Conservation (phyloP, 2,888 invertebrate genomes). For the Carterocephalus palaemon region DNA sequence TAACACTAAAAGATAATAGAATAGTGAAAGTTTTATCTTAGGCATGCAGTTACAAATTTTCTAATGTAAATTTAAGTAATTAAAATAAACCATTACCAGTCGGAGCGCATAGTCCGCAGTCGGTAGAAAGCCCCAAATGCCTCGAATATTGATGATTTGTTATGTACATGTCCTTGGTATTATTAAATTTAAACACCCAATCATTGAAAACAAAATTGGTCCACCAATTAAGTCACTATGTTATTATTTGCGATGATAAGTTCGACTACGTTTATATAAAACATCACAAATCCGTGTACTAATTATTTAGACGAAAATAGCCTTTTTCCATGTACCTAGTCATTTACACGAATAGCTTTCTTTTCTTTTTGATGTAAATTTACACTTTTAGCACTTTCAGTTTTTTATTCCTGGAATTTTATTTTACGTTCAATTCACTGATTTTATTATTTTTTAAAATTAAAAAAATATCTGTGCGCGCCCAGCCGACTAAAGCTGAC, state of each 20-base stretch:
- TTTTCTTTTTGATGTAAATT: constrained; percentile 7
- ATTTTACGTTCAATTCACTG: too few relatives aligned
- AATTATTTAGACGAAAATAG: constrained; percentile 20
- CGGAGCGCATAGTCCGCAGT: constrained; percentile 64
- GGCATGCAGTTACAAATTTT: too few relatives aligned
- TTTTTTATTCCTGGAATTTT: constrained; percentile 3
- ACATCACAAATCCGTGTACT: constrained; percentile 19
- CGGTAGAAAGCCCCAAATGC: constrained; percentile 65
- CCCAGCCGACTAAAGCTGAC: constrained; percentile 1
- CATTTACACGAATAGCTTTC: constrained; percentile 9
- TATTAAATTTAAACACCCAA: constrained; percentile 57
- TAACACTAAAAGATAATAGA: too few relatives aligned
- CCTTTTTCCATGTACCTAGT: not conserved
- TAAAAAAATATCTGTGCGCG: not conserved
- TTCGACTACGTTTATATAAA: constrained; percentile 13
- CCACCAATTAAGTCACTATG: constrained; percentile 1
- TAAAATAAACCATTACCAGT: constrained; percentile 50
- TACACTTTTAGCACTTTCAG: constrained; percentile 1
- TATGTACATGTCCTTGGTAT: constrained; percentile 76
- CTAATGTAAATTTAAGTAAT: not conserved
- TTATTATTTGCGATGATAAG: not conserved
- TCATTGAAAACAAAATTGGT: constrained; percentile 49
- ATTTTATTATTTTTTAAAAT: not conserved
- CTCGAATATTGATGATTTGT: constrained; percentile 64
- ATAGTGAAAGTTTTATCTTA: too few relatives aligned